phyloP scores from a whole-genome alignment of 2,888 invertebrate genomes.

The Brachylomia viminalis region DNA sequence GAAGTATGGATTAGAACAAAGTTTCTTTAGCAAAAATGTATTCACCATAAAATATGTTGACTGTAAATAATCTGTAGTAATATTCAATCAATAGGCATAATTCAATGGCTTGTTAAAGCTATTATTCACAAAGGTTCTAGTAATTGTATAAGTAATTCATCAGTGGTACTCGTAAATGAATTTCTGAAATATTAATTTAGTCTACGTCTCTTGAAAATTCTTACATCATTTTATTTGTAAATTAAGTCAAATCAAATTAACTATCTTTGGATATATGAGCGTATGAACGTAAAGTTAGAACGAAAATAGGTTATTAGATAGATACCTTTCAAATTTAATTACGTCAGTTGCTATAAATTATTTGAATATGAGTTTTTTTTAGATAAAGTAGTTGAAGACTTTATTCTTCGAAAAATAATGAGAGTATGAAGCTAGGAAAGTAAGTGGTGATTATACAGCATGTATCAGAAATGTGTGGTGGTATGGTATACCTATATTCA shows the following conservation, averaged over 20 bases:
- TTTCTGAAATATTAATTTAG: conserved; percentile 27
- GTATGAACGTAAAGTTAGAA: conserved; percentile 12
- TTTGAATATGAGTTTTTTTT: no score
- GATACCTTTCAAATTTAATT: conserved; percentile 7
- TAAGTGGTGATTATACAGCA: no score
- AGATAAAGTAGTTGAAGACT: no score
- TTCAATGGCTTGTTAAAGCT: conserved; percentile 2
- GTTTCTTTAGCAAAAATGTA: not conserved
- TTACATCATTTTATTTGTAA: conserved; percentile 35
- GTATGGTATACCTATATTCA: not conserved
- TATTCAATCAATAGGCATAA: not conserved
- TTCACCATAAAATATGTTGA: no score
- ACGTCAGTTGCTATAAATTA: not conserved
- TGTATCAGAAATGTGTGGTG: no score
- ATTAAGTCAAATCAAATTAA: conserved; percentile 39
- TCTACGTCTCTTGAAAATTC: conserved; percentile 11
- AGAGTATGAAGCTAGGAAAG: no score
- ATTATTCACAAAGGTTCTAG: not conserved
- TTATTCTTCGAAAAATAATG: no score
- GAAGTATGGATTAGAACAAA: not conserved
- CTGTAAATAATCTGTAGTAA: not conserved
- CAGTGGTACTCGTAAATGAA: not conserved
- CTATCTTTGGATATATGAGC: conserved; percentile 6
- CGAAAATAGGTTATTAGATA: not conserved
- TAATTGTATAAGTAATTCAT: conserved; percentile 8